A percentile compares a stretch with the other conserved stretches of the same genome.
Evolutionary conservation across 1,140 invertebrate genomes (phyloP).

Genomic region (Micrasema minimum): DNA sequence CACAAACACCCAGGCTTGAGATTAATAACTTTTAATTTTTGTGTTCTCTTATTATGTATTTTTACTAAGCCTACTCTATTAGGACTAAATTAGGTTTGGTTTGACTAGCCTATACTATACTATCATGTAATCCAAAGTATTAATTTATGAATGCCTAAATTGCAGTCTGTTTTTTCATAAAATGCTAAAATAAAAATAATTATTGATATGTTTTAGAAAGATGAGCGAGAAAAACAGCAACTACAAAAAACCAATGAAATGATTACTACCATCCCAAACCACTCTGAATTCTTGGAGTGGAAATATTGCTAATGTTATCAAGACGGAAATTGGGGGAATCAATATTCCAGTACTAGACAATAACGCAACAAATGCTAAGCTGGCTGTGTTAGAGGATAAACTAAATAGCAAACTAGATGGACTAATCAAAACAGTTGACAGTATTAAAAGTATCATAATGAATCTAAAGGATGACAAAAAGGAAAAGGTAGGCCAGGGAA

Average conservation of each 20-base stretch:
- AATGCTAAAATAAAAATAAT: too few relatives aligned
- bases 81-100: too few relatives aligned
- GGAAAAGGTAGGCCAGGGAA: slow-evolving; percentile 58
- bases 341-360: slow-evolving; percentile 50
- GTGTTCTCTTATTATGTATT: too few relatives aligned
- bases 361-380: slow-evolving; percentile 56
- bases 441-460: slow-evolving; percentile 66
- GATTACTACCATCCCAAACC: slow-evolving; percentile 73
- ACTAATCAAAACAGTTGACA: slow-evolving; percentile 66
- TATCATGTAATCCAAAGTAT: too few relatives aligned
- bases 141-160: too few relatives aligned
- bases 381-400: slow-evolving; percentile 67
- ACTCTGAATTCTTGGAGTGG: slow-evolving; percentile 68
- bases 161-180: neutral
- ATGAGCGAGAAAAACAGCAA: slow-evolving; percentile 75
- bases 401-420: slow-evolving; percentile 68
- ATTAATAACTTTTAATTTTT: too few relatives aligned
- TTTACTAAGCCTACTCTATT: too few relatives aligned
- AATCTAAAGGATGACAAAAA: slow-evolving; percentile 56
- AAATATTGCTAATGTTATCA: slow-evolving; percentile 41
- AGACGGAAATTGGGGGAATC: slow-evolving; percentile 41
- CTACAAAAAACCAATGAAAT: slow-evolving; percentile 75
- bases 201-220: slow-evolving; percentile 63
- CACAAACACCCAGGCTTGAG: too few relatives aligned
- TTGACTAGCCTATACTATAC: too few relatives aligned